Evolutionary conservation across 1,140 invertebrate genomes (phyloP), one percentile per base, ranked within the genome.

Genomic region (Heterodera carotae): DNA sequence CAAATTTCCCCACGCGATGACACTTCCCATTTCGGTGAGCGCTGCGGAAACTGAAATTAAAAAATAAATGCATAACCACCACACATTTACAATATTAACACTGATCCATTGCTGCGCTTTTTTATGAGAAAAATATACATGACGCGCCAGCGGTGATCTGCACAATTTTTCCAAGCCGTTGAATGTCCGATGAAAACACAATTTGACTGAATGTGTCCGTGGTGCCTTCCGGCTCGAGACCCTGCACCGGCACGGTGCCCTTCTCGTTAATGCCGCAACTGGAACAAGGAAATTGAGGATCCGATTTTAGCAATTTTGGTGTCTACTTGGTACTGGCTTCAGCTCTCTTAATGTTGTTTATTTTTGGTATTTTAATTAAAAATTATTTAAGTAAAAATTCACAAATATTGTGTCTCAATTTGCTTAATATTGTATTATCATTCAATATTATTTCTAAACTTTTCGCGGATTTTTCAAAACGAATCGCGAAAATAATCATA

Each of bases 1-100:
- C 22, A 86, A 76, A 72, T 87, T 86, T 59, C 85, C 85, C 85
- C 85, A 86, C 15, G 86, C 86, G 43, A 86, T 76, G 22, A 86
- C 85, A 36, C 76, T 81, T 18, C 85, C 85, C 39, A 80, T 72
- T n/a, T 86, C 77, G 6, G 86, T 86, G 15, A 86, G 72, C 34
- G 84, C 85, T 48, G 85, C 85, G 56, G 83, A 69, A 1, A 76
- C 56, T 53, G 25, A 70, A 70, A 59, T 27, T 69, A 12, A 15
- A 43, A 34, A 34, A 8, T 29, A 66, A 66, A 66, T 66, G 15
- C 15, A 7, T 31, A 12, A 43, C 39, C 39, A 43, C 15, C 15
- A 10, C 39, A 43, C n/a, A n/a, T n/a, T 43, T 43, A 6, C 29
- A 66, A 66, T 8, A 2, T 8, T 8, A 66, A 4, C 0, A 29